Evolutionary conservation across 2,797 vertebrate species (phyloP).

Genomic region (Tapera naevia): DNA sequence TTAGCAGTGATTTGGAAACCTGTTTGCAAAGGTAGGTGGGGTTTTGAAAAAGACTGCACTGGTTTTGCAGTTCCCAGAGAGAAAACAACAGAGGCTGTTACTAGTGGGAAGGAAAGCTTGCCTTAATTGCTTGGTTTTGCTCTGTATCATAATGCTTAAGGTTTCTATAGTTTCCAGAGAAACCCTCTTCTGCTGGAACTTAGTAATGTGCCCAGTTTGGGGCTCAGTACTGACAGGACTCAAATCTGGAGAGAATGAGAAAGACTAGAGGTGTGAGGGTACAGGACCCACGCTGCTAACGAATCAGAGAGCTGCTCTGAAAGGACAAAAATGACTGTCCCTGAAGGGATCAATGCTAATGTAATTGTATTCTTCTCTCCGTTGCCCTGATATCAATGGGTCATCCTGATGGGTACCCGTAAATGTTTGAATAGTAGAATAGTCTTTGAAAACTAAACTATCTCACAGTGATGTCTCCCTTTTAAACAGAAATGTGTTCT

Average conservation of each 20-base stretch:
- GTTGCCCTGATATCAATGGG: slow-evolving; percentile 62
- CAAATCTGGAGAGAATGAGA: slow-evolving; percentile 78
- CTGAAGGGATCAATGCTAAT: not conserved
- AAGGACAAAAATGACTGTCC: slow-evolving; percentile 77
- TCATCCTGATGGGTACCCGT: slow-evolving; percentile 58
- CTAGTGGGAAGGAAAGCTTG: slow-evolving; percentile 61
- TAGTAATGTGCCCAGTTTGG: slow-evolving; percentile 82
- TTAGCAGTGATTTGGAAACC: slow-evolving; percentile 83
- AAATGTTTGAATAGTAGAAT: not conserved
- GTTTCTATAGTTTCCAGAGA: slow-evolving; percentile 85
- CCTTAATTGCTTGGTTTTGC: slow-evolving; percentile 85
- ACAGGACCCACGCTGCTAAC: slow-evolving; percentile 69
- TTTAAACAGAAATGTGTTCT: slow-evolving; percentile 78
- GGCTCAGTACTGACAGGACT: slow-evolving; percentile 85
- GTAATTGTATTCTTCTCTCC: not conserved
- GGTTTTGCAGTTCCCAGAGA: slow-evolving; percentile 81
- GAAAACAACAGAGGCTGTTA: slow-evolving; percentile 71
- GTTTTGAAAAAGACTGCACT: slow-evolving; percentile 86
- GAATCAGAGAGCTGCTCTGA: slow-evolving; percentile 85
- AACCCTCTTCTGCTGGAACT: slow-evolving; percentile 80
- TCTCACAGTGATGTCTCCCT: slow-evolving; percentile 47
- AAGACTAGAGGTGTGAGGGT: not conserved
- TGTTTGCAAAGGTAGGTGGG: slow-evolving; percentile 86
- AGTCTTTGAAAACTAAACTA: not conserved
- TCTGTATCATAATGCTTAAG: slow-evolving; percentile 85